phyloP scores from a whole-genome alignment of 53 echinoderm and acorn worm genomes.

The Paracentrotus lividus region DNA sequence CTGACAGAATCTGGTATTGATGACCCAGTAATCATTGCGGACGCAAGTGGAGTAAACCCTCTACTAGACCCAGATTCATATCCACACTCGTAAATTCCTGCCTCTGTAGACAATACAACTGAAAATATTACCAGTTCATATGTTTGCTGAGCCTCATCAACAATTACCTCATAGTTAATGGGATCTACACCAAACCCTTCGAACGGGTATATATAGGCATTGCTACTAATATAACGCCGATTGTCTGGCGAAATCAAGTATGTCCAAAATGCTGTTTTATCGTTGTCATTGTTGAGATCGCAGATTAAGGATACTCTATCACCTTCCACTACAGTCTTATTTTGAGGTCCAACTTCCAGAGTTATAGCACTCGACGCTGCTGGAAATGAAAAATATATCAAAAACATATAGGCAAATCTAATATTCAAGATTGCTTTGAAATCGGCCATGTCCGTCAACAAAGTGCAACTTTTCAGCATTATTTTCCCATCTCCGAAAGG shows the following conservation, averaged over 20 bases:
- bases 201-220: slow-evolving; percentile 1
- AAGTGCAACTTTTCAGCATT: background rate
- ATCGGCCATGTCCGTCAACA: background rate
- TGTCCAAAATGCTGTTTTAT: slow-evolving; percentile 30
- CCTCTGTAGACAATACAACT: background rate
- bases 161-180: background rate
- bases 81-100: slow-evolving; percentile 43
- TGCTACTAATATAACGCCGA: background rate
- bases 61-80: background rate
- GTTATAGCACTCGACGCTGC: background rate
- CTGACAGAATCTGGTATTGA: background rate
- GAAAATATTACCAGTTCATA: background rate
- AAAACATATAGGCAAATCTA: background rate
- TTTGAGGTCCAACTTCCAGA: slow-evolving; percentile 47
- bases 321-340: slow-evolving; percentile 14
- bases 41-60: background rate
- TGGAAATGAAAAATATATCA: background rate
- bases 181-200: background rate
- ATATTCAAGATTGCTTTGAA: background rate
- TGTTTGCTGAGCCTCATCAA: background rate
- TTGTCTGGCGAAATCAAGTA: background rate
- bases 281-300: slow-evolving; percentile 49
- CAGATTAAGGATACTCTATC: slow-evolving; percentile 21
- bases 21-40: background rate
- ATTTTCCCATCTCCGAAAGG: background rate